Base-by-base conservation (phyloP, 2,888 invertebrate genomes). In the Tuta absoluta region DNA sequence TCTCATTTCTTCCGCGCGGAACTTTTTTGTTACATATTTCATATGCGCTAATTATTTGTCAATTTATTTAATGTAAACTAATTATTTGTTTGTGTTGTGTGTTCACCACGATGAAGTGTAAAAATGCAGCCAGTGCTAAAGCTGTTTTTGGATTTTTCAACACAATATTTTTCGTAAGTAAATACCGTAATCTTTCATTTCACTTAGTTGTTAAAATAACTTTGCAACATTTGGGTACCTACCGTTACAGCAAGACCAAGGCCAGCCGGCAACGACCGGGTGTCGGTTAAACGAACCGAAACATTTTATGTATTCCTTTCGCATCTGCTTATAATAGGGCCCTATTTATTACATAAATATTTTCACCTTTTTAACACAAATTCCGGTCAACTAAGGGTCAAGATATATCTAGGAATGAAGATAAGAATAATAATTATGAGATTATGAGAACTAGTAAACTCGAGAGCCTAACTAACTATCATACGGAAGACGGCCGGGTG, bases 71-170 rank as follows among this genome's bases (percentile, higher is more conserved):
- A 45, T 12, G 10, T 8, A 11, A 11, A 11, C 0, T 17, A 23
- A 12, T 24, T 24, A 12, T 33, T 33, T n/a, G 7, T 24, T n/a
- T 33, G n/a, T 14, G n/a, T 12, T 23, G 14, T 28, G 24, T 28
- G 41, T 60, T n/a, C 41, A 60, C 48, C 48, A 61, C 49, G 64
- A 86, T 85, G 86, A 85, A 82, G 80, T 85, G 88, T 70, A 85
- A 80, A 74, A 80, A 77, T 65, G 83, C 93, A 69, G 87, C 92
- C 58, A 93, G 93, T 81, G 93, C 94, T 64, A 95, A 94, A 89
- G 92, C 93, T 69, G 84, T 95, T 68, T 93, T 95, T 80, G 94
- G 94, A 71, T 92, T 93, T 79, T 94, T 93, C 75, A 95, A 95
- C 82, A 93, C 94, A 67, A 78, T 95, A 71, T 93, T 95, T 81